Evolutionary conservation across 1,140 invertebrate genomes (phyloP).

Genomic region (Drosophila takahashii): DNA sequence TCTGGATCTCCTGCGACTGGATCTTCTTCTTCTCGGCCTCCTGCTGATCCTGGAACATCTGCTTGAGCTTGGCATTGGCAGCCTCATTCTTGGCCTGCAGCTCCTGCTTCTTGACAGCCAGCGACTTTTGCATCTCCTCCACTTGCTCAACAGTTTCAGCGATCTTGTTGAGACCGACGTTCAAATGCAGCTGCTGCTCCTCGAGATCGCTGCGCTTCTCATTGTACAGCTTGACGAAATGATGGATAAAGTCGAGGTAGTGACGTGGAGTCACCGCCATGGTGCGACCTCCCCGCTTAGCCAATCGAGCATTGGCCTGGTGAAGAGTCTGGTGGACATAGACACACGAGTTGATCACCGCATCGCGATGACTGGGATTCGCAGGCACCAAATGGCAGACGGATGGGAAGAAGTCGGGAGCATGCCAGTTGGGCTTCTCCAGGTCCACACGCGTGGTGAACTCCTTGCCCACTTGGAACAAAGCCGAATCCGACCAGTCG

Average conservation of each 20-base stretch:
- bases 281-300: constrained; percentile 96
- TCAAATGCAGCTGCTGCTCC: constrained; percentile 99
- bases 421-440: constrained; percentile 92
- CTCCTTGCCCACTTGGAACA: constrained; percentile 96
- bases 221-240: constrained; percentile 99
- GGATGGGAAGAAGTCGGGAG: constrained; percentile 95
- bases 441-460: constrained; percentile 94
- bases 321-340: constrained; percentile 99
- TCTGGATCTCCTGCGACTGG: constrained; percentile 98
- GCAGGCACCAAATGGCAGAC: constrained; percentile 91
- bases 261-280: constrained; percentile 99
- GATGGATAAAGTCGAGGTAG: constrained; percentile 99
- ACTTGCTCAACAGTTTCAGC: constrained; percentile 99
- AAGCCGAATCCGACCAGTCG: constrained; percentile 98
- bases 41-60: constrained; percentile 99
- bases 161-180: constrained; percentile 99
- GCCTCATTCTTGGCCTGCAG: constrained; percentile 99
- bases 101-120: constrained; percentile 98
- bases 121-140: constrained; percentile 99
- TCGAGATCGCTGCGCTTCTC: constrained; percentile 99
- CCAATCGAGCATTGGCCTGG: constrained; percentile 94
- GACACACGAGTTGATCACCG: constrained; percentile 98
- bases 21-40: constrained; percentile 99
- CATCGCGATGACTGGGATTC: constrained; percentile 94
- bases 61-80: constrained; percentile 98